A percentile compares a stretch with the other conserved stretches of the same genome.
These are phyloP conservation scores for Pterostichus madidus DNA, from an alignment of 2,888 invertebrate genomes.

Conservation along the genomic window DNA sequence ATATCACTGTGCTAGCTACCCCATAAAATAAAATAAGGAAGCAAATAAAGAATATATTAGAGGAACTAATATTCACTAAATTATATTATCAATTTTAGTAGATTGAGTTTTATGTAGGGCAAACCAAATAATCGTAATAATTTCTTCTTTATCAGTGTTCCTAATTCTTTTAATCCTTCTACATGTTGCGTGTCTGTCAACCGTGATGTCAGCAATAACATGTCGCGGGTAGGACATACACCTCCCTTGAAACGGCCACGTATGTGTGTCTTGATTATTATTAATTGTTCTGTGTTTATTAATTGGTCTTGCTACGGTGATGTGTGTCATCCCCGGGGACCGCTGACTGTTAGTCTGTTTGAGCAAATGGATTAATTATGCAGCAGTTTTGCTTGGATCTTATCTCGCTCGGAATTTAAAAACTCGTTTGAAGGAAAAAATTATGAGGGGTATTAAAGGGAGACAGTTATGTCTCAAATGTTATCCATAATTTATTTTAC, in stretches of 20 bases:
- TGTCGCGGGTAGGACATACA: background rate
- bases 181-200: background rate
- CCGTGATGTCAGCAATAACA: conserved; percentile 41
- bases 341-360: conserved; percentile 17
- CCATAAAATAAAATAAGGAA: too few relatives aligned
- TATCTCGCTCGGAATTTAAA: conserved; percentile 50
- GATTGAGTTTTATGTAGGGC: background rate
- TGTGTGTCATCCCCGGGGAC: conserved; percentile 49
- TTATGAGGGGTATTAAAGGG: background rate
- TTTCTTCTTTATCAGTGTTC: conserved; percentile 15
- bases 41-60: too few relatives aligned
- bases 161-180: conserved; percentile 9
- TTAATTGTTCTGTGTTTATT: conserved; percentile 64
- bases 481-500: conserved; percentile 4
- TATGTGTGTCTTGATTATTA: conserved; percentile 62
- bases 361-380: conserved; percentile 61
- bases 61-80: too few relatives aligned
- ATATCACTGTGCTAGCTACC: too few relatives aligned
- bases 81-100: too few relatives aligned
- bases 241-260: conserved; percentile 1
- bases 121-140: conserved; percentile 2
- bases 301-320: conserved; percentile 50
- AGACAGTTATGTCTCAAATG: conserved; percentile 35
- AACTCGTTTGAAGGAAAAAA: conserved; percentile 43
- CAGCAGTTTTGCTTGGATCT: conserved; percentile 54